phyloP scores from a whole-genome alignment of 1,140 invertebrate genomes.

The Trachymyrmex cornetzi region DNA sequence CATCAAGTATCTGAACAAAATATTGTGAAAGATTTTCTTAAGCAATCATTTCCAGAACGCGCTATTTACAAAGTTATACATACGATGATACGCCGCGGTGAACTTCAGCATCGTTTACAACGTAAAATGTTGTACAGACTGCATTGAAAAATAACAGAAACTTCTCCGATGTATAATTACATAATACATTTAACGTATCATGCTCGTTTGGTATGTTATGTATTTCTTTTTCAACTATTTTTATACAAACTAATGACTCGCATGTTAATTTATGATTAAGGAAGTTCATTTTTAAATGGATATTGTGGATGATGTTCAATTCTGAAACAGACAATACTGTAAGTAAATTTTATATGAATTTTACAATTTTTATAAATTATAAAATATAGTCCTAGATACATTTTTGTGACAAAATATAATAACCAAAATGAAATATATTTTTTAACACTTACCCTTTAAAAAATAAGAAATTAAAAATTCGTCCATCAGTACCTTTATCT shows the following conservation, averaged over 20 bases:
- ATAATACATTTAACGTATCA: slow-evolving; percentile 25
- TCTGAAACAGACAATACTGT: slow-evolving; percentile 75
- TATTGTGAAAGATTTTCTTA: slow-evolving; percentile 97
- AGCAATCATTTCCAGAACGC: slow-evolving; percentile 97
- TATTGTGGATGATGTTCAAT: slow-evolving; percentile 88
- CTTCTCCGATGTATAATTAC: slow-evolving; percentile 53
- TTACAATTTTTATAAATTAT: slow-evolving; percentile 35
- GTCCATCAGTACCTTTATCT: slow-evolving; percentile 87
- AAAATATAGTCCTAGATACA: background rate
- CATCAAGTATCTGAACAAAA: slow-evolving; percentile 98
- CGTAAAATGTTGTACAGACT: slow-evolving; percentile 98
- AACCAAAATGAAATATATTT: background rate
- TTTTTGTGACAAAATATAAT: slow-evolving; percentile 11
- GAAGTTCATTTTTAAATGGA: slow-evolving; percentile 85
- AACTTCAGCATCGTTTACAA: slow-evolving; percentile 98
- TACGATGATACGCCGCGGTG: slow-evolving; percentile 97
- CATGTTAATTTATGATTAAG: slow-evolving; percentile 63
- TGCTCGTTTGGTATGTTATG: slow-evolving; percentile 14
- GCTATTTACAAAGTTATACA: slow-evolving; percentile 96
- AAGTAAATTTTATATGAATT: slow-evolving; percentile 17
- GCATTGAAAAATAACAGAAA: slow-evolving; percentile 86
- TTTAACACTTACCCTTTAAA: slow-evolving; percentile 86
- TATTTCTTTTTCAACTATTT: slow-evolving; percentile 42
- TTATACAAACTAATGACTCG: slow-evolving; percentile 44
- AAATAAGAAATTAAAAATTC: slow-evolving; percentile 88